Evolutionary conservation across 2,888 invertebrate species (phyloP).

Genomic region (Hirtodrosophila histrioides): DNA sequence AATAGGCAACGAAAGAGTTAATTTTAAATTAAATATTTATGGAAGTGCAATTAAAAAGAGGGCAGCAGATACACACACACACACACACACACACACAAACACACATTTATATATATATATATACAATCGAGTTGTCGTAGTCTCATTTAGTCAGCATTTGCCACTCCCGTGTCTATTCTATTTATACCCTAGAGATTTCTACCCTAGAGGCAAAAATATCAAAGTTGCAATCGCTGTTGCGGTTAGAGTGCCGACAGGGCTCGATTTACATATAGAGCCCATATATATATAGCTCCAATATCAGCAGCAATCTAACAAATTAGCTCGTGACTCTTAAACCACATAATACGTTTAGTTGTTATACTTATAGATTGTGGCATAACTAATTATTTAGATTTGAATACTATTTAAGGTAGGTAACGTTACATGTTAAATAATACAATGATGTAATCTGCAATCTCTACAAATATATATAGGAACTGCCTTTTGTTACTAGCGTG

Average conservation of each 20-base stretch:
- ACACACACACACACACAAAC: not conserved
- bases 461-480: too few species aligned
- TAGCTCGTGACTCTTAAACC: not conserved
- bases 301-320: slow-evolving; percentile 12
- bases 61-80: slow-evolving; percentile 23
- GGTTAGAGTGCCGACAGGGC: slow-evolving; percentile 11
- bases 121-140: slow-evolving; percentile 13
- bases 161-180: slow-evolving; percentile 57
- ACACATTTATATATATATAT: too few species aligned
- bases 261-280: slow-evolving; percentile 13
- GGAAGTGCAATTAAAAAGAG: slow-evolving; percentile 36
- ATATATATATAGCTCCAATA: slow-evolving; percentile 5
- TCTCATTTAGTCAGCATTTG: slow-evolving; percentile 19
- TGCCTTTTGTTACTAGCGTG: too few species aligned
- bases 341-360: not conserved
- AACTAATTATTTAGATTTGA: not conserved
- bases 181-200: slow-evolving; percentile 45
- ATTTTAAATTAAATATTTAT: slow-evolving; percentile 12
- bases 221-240: slow-evolving; percentile 31
- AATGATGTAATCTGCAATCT: slow-evolving; percentile 1
- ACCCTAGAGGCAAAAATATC: slow-evolving; percentile 49
- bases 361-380: not conserved
- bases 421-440: not conserved
- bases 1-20: slow-evolving; percentile 27
- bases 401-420: too few species aligned